Base-by-base conservation (phyloP, 2,888 invertebrate genomes). In the Mythimna ferrago region DNA sequence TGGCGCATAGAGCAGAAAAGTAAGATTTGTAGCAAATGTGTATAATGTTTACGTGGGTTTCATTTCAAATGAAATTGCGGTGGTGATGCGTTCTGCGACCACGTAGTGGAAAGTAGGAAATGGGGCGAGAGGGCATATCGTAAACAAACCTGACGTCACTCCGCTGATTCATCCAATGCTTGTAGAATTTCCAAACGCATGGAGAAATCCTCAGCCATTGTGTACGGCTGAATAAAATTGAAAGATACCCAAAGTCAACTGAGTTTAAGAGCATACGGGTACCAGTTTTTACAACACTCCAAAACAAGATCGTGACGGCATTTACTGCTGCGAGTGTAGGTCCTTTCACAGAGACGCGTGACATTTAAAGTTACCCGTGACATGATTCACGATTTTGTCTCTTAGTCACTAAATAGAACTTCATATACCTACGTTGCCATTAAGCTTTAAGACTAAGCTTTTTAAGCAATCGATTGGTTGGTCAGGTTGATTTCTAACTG, bases 301-400 rank as follows among this genome's bases (percentile, higher is more conserved):
- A 86, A 90, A 92, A 90, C 87, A 87, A 90, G 88, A 94, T 93
- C 93, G 91, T 93, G 93, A 92, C 92, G 93, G 91, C 91, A 93
- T 95, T 94, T 93, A 90, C 88, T 88, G 88, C 89, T 89, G 82
- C 82, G 88, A 89, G 86, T 85, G 87, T 87, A 89, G 88, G 88
- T 88, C 93, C 93, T 94, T 94, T 93, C 92, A 93, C 92, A 89
- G 87, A 85, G 74, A 77, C 83, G 81, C 88, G 89, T 93, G 94
- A 91, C 94, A 95, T 95, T 95, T 93, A 90, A 90, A 89, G 90
- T 84, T 80, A 88, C 84, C 87, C 82, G 83, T 88, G 87, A 89
- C 89, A 89, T 87, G 86, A 89, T 87, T 89, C 88, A 88, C 88
- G 87, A 89, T 80, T 85, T 76, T 57, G 76, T 79, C 75, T 78